Evolutionary conservation across 2,888 invertebrate species (phyloP).

Genomic region (Patella depressa): DNA sequence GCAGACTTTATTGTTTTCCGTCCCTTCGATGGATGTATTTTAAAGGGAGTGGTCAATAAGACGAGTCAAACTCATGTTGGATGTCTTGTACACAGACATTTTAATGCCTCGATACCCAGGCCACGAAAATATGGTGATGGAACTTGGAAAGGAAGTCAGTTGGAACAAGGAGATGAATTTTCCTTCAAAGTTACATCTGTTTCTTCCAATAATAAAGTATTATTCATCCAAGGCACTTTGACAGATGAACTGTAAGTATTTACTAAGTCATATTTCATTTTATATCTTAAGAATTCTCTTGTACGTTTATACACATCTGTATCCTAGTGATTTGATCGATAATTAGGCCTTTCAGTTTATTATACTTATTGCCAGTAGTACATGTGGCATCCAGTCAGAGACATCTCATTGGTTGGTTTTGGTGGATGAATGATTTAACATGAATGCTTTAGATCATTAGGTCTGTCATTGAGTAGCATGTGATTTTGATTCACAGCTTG

Average conservation of each 20-base stretch:
- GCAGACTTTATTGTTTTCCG: constrained; percentile 81
- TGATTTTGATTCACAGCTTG: no score
- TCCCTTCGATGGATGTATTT: constrained; percentile 76
- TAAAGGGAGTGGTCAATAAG: constrained; percentile 79
- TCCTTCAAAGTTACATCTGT: constrained; percentile 76
- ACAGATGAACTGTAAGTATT: constrained; percentile 20
- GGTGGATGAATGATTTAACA: no score
- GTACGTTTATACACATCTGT: no score
- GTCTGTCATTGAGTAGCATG: no score
- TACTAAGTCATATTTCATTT: background rate
- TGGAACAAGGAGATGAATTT: constrained; percentile 77
- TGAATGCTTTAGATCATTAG: no score
- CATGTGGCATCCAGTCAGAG: no score
- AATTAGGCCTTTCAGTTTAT: no score
- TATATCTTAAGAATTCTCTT: no score
- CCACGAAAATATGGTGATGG: constrained; percentile 74
- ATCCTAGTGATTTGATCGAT: no score
- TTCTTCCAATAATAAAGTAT: constrained; percentile 66
- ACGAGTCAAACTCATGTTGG: constrained; percentile 79
- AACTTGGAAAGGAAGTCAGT: constrained; percentile 75
- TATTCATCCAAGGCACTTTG: constrained; percentile 46
- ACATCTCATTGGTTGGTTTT: no score
- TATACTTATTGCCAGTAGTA: no score
- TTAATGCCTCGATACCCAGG: constrained; percentile 80
- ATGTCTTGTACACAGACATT: constrained; percentile 79